These are phyloP conservation scores for Galaxias olidus DNA, from an alignment of 2,797 vertebrate genomes.

Conservation along the genomic window DNA sequence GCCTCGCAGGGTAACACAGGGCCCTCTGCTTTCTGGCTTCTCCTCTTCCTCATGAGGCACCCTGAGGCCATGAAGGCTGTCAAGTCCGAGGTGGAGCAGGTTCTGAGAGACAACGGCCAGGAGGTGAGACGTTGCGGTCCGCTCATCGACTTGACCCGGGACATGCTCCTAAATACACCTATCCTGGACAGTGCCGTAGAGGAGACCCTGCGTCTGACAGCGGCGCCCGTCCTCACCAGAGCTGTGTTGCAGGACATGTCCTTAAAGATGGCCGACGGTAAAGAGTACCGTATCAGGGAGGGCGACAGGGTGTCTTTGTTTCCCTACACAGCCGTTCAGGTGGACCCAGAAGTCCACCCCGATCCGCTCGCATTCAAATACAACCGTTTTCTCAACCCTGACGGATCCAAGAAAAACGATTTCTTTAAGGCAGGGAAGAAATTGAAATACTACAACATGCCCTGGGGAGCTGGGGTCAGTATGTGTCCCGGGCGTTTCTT, in stretches of 20 bases:
- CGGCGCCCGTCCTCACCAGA: constrained; percentile 79
- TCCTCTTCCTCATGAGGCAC: constrained; percentile 86
- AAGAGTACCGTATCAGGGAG: constrained; percentile 72
- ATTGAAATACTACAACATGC: constrained; percentile 87
- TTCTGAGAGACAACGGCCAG: constrained; percentile 72
- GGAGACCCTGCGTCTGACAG: constrained; percentile 81
- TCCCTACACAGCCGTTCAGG: constrained; percentile 80
- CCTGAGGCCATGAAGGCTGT: constrained; percentile 84
- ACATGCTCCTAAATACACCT: constrained; percentile 79
- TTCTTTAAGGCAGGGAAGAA: constrained; percentile 86
- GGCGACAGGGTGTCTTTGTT: constrained; percentile 86
- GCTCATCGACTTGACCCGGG: constrained; percentile 66
- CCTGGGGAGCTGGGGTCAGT: constrained; percentile 86
- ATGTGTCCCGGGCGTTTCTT: constrained; percentile 91
- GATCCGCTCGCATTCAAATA: constrained; percentile 84
- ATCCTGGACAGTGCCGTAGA: constrained; percentile 87
- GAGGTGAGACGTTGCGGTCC: constrained; percentile 53
- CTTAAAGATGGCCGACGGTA: constrained; percentile 74
- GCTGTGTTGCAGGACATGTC: constrained; percentile 71
- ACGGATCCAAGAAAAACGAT: constrained; percentile 76
- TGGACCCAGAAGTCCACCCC: constrained; percentile 84
- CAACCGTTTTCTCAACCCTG: constrained; percentile 82
- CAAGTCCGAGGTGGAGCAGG: constrained; percentile 72
- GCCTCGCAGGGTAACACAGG: constrained; percentile 92
- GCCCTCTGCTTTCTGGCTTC: constrained; percentile 87